Conservation (phyloP, 2,888 invertebrate species). For the Ormyrus thymus region DNA sequence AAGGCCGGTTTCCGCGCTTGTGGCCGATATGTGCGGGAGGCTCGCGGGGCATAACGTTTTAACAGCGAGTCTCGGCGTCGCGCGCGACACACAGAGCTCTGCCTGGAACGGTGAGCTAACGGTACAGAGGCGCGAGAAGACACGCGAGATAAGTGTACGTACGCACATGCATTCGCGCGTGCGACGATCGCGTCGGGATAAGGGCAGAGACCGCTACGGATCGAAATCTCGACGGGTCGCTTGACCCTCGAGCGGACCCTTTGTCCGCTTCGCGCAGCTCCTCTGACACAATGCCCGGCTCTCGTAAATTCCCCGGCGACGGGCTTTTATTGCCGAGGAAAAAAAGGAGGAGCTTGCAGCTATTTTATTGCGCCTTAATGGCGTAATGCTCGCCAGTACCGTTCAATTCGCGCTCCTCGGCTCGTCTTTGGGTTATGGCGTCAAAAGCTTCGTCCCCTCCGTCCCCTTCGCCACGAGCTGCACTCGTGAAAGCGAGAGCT, state of each 20-base stretch:
- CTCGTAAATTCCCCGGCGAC: slow-evolving; percentile 35
- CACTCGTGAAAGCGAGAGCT: slow-evolving; percentile 40
- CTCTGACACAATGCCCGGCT: slow-evolving; percentile 17
- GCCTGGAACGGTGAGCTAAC: slow-evolving; percentile 14
- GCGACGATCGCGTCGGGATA: slow-evolving; percentile 15
- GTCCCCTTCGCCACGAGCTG: neutral
- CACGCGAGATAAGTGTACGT: slow-evolving; percentile 25
- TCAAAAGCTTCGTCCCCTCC: neutral
- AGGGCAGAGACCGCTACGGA: neutral
- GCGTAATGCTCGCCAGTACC: slow-evolving; percentile 25
- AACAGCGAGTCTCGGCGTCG: slow-evolving; percentile 12
- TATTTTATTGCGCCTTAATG: slow-evolving; percentile 29
- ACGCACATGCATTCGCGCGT: slow-evolving; percentile 21
- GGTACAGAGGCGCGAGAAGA: slow-evolving; percentile 32
- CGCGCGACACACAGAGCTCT: neutral
- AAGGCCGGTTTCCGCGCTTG: slow-evolving; percentile 9
- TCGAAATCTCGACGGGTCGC: neutral
- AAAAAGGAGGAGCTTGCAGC: neutral
- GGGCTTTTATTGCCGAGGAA: slow-evolving; percentile 21
- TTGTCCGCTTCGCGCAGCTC: neutral
- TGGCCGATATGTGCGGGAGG: slow-evolving; percentile 6
- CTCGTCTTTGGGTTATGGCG: too few species aligned
- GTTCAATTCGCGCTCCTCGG: slow-evolving; percentile 1
- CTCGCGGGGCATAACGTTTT: slow-evolving; percentile 22
- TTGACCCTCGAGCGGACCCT: neutral